Evolutionary conservation across 1,140 invertebrate species (phyloP), one percentile per base, ranked within the genome.

Genomic region (Cotesia chilonis): DNA sequence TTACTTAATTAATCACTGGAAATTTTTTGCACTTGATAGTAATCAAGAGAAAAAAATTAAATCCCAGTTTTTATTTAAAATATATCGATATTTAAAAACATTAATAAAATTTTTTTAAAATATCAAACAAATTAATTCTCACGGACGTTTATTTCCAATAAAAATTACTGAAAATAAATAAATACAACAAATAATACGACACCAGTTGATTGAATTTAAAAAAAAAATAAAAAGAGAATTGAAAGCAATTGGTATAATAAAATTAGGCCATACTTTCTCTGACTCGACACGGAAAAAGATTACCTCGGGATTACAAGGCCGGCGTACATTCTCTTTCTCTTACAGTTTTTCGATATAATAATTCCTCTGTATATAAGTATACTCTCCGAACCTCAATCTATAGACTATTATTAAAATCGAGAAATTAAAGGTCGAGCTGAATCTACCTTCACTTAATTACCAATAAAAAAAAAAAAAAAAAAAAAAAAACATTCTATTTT

Each of bases 171-270:
- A 1, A 9, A 51, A 51, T 51, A n/a, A 55, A 55, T 55, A 55
- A 14, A 14, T 55, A 14, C 17, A 4, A 55, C 5, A n/a, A 55
- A 55, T 55, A 55, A 14, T 55, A 14, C 5, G 5, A 55, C n/a
- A 6, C 4, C 0, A 55, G 3, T 55, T 55, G 17, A 55, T 55
- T 55, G 54, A 17, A 55, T 14, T n/a, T 6, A 55, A 55, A 55
- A 55, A 36, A 14, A 54, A 38, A 64, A 64, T 47, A 37, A 63
- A 41, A 12, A 9, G 35, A 71, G 61, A 41, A 51, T 60, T 57
- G 52, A 41, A 35, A 54, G 35, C 68, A 55, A 69, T 69, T 64
- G 61, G 70, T 38, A 71, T 71, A 65, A 63, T 54, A 70, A 70
- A 71, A 54, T 65, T 61, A 71, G 70, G 70, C 54, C 61, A 57